A percentile compares a stretch with the other conserved stretches of the same genome.
phyloP scores from a whole-genome alignment of 2,888 invertebrate genomes.

The Parelbella ahira region DNA sequence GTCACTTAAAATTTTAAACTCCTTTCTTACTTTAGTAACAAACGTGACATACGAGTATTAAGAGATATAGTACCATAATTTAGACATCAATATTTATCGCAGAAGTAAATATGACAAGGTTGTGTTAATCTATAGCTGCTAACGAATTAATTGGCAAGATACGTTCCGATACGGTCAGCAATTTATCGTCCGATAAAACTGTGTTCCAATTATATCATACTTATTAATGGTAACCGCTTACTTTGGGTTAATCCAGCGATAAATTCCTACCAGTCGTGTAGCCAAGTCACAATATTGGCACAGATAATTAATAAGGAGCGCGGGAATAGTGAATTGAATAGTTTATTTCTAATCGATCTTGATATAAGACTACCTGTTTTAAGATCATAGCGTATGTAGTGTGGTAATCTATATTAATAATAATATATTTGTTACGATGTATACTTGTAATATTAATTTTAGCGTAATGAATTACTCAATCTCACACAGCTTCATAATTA shows the following conservation, averaged over 20 bases:
- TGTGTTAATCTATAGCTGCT: slow-evolving; percentile 6
- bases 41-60: too few species aligned
- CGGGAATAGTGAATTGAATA: slow-evolving; percentile 19
- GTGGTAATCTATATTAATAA: too few species aligned
- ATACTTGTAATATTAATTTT: too few species aligned
- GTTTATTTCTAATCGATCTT: slow-evolving; percentile 8
- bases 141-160: slow-evolving; percentile 17
- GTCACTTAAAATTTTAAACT: too few species aligned
- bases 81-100: too few species aligned
- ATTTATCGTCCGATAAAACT: slow-evolving; percentile 24
- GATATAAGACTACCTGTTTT: slow-evolving; percentile 1
- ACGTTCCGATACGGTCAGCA: slow-evolving; percentile 15
- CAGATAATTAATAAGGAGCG: slow-evolving; percentile 22
- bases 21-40: too few species aligned
- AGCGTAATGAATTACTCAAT: too few species aligned
- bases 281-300: slow-evolving; percentile 23
- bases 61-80: too few species aligned
- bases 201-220: slow-evolving; percentile 22
- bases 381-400: too few species aligned
- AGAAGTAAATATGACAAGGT: slow-evolving; percentile 5
- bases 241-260: slow-evolving; percentile 22
- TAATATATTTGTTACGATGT: too few species aligned
- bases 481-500: too few species aligned
- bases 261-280: slow-evolving; percentile 22
- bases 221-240: slow-evolving; percentile 24